These are phyloP conservation scores for Thecophora atra DNA, from an alignment of 2,888 invertebrate species.

Conservation along the genomic window DNA sequence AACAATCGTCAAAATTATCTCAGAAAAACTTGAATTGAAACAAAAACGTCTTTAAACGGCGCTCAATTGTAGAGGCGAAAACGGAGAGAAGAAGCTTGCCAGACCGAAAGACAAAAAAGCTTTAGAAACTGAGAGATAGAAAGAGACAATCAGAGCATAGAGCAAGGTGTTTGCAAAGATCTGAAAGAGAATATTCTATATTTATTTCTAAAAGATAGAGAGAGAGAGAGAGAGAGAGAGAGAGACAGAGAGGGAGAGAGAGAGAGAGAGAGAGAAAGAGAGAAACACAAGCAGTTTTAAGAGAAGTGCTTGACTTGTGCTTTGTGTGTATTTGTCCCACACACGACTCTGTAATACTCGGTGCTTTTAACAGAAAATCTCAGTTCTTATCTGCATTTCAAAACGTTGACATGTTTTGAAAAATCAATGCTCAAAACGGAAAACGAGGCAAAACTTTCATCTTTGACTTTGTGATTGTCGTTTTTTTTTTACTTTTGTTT, in stretches of 20 bases:
- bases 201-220: neutral
- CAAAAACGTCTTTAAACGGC: too few species aligned
- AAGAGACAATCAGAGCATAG: too few species aligned
- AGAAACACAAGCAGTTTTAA: neutral
- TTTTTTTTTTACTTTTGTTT: neutral
- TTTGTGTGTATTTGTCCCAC: neutral
- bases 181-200: too few species aligned
- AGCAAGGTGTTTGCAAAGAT: too few species aligned
- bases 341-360: neutral
- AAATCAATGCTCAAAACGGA: neutral
- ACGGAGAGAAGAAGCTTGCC: too few species aligned
- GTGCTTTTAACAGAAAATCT: constrained; percentile 8
- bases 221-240: neutral
- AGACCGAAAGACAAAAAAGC: too few species aligned
- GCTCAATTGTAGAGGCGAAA: neutral
- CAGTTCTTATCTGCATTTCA: constrained; percentile 37
- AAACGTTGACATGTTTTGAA: constrained; percentile 30
- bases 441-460: neutral
- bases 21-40: too few species aligned
- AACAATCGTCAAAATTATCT: too few species aligned
- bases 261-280: neutral
- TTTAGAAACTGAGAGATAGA: too few species aligned
- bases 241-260: neutral
- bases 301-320: constrained; percentile 32
- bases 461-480: constrained; percentile 19